Evolutionary conservation across 2,797 vertebrate genomes (phyloP).

Genomic region (Sylvia borin): DNA sequence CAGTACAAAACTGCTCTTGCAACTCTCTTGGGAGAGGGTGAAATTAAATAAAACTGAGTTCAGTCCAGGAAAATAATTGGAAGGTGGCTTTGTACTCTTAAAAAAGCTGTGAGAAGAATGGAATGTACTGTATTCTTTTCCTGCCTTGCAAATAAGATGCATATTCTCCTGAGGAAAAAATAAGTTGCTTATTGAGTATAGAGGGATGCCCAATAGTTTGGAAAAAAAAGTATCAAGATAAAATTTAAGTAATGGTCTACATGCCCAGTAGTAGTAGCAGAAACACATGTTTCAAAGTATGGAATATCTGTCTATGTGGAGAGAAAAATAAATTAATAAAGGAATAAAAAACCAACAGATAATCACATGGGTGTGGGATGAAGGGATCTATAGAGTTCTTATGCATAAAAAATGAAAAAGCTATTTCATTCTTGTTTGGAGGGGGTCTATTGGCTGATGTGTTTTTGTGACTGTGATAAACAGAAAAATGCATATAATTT

Average conservation of each 20-base stretch:
- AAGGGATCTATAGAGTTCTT: not conserved
- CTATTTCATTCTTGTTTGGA: not conserved
- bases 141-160: not conserved
- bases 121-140: not conserved
- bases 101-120: not conserved
- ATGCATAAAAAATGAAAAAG: not conserved
- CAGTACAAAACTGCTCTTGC: not conserved
- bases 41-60: not conserved
- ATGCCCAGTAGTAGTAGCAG: not conserved
- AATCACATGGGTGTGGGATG: not conserved
- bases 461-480: not conserved
- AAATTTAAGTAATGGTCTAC: not conserved
- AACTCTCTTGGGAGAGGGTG: not conserved
- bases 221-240: not conserved
- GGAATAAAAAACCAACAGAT: not conserved
- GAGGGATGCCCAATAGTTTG: not conserved
- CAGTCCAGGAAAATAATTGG: not conserved
- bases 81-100: not conserved
- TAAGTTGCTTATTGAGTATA: not conserved
- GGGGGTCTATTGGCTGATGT: not conserved
- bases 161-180: not conserved
- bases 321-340: not conserved
- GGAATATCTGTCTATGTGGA: not conserved
- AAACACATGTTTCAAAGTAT: not conserved
- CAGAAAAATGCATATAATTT: not conserved